Evolutionary conservation across 2,888 invertebrate genomes (phyloP).

Genomic region (Teinopalpus imperialis): DNA sequence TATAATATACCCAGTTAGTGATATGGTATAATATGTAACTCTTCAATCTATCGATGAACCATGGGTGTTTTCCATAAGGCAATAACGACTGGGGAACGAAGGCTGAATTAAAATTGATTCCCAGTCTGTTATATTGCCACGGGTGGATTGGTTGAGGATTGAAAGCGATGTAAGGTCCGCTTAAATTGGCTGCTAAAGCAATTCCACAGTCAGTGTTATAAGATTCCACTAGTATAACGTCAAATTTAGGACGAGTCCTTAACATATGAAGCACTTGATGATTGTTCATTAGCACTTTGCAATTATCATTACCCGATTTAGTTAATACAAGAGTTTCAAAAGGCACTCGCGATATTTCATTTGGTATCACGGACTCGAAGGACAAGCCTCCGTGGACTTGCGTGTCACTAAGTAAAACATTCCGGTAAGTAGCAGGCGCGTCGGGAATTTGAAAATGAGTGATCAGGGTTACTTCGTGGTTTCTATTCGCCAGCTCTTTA

Average conservation of each 20-base stretch:
- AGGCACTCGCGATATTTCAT: conserved; percentile 71
- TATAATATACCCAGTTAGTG: conserved; percentile 73
- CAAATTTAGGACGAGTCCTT: conserved; percentile 79
- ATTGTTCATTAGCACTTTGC: conserved; percentile 73
- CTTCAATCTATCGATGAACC: conserved; percentile 70
- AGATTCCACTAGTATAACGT: conserved; percentile 87
- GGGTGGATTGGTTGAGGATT: conserved; percentile 79
- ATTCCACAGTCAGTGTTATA: conserved; percentile 89
- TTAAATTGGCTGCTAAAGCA: conserved; percentile 85
- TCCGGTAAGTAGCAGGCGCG: conserved; percentile 76
- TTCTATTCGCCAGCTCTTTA: conserved; percentile 70
- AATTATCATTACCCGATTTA: conserved; percentile 75
- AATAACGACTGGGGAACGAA: conserved; percentile 68
- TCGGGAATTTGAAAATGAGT: conserved; percentile 72
- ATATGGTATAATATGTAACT: conserved; percentile 66
- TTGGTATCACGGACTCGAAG: conserved; percentile 72
- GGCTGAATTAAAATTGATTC: conserved; percentile 77
- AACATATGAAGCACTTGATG: conserved; percentile 78
- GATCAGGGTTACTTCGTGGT: conserved; percentile 79
- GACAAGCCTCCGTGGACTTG: conserved; percentile 67
- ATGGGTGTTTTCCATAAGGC: conserved; percentile 69
- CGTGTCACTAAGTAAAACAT: conserved; percentile 72
- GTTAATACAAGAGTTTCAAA: conserved; percentile 72
- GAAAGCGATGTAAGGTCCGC: conserved; percentile 84
- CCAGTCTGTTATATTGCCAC: conserved; percentile 77